Evolutionary conservation across 2,888 invertebrate species (phyloP), one percentile per base, ranked within the genome.

Genomic region (Urechis unicinctus): DNA sequence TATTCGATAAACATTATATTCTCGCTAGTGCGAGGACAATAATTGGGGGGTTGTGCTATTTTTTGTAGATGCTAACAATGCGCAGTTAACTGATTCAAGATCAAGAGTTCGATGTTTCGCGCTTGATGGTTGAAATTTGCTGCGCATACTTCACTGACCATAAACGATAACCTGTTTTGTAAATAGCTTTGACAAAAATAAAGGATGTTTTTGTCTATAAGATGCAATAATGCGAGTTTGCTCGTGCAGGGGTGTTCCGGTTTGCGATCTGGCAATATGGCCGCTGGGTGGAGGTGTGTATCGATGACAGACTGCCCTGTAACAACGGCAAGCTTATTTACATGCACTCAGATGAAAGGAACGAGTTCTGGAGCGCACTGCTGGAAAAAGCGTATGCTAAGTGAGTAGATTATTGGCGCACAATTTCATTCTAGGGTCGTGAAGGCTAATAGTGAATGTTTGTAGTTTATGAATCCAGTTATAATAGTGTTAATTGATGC

Each of bases 181-280:
- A 17, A 36, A 36, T 36, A 17, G 36, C 36, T 9, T 17, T 36
- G 36, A 36, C 36, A n/a, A n/a, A n/a, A n/a, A n/a, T n/a, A n/a
- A n/a, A n/a, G n/a, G n/a, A n/a, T 36, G 36, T 13, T 17, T 36
- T 36, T 36, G 9, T 36, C 17, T 36, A 36, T 13, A 9, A 36
- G 9, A 13, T 9, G 36, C 9, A 36, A 36, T 36, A 36, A 36
- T 36, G 36, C 6, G 6, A 21, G 6, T 21, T 13, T 45, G 45
- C 6, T 17, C 6, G 6, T 45, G 17, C 17, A 60, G 65, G 65
- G n/a, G 60, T 67, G 45, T 94, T 94, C 79, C 92, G 92, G 78
- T 96, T 96, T 81, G 85, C 89, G 59, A 78, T 95, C 81, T 95
- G 94, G 94, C 91, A 92, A 59, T 94, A 92, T 78, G 94, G 94